Evolutionary conservation across 2,888 invertebrate genomes (phyloP), one percentile per base, ranked within the genome.

Genomic region (Pseudococcus jackbeardsleyi): DNA sequence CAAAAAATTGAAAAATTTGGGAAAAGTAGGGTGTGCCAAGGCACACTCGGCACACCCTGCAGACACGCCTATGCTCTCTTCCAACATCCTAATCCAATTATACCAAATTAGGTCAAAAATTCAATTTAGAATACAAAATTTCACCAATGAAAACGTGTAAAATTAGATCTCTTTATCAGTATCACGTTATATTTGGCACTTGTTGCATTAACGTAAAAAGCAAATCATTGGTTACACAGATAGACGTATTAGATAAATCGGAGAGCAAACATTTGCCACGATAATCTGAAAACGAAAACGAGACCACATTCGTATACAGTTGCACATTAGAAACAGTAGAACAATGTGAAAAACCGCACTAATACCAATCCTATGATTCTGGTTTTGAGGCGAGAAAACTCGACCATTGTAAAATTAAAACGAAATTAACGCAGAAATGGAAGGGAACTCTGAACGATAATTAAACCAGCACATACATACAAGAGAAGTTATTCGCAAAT

Each of bases 331-430:
- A 54, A 54, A 3, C 6, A 2, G 54, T n/a, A 15, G n/a, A n/a
- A 54, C n/a, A n/a, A n/a, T 54, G n/a, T 54, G 54, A 4, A 54
- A 54, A 54, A 54, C 54, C 54, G 54, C 54, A 54, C 54, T 50
- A 50, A 50, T 50, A 50, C 12, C n/a, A n/a, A 59, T 59, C n/a
- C 59, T 5, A 59, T 19, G 59, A 64, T 64, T 64, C 22, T 54
- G 54, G 8, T 54, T 54, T 54, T 4, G 79, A 77, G 39, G 6
- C 46, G 19, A 46, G 79, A 46, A 46, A 82, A 82, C 79, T 82
- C 77, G 77, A 77, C 77, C 77, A 77, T 72, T 77, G 33, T 42
- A 39, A 39, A 33, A 46, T 82, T 82, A 82, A 82, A 82, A 82
- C 33, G 39, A 82, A 82, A 82, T 46, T 46, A 82, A n/a, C 8